These are phyloP conservation scores for Oeneis ivallda DNA, from an alignment of 2,888 invertebrate genomes.

Conservation along the genomic window DNA sequence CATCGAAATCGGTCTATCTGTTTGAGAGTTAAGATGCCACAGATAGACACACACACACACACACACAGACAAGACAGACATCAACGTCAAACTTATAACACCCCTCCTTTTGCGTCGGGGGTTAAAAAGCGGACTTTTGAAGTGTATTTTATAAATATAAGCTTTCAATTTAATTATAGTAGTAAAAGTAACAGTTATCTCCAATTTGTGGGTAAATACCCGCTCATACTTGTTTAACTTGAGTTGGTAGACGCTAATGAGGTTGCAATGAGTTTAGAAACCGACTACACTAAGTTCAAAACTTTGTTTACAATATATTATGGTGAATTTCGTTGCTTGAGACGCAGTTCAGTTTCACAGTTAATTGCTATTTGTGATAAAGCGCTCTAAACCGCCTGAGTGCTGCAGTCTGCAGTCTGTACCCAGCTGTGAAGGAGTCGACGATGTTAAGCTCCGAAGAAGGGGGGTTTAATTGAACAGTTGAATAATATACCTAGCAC, in stretches of 20 bases:
- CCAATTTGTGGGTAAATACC: too few relatives aligned
- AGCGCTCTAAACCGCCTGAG: slow-evolving; percentile 11
- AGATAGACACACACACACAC: too few relatives aligned
- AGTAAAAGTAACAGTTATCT: too few relatives aligned
- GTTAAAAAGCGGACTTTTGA: too few relatives aligned
- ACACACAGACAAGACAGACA: too few relatives aligned
- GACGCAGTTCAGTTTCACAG: slow-evolving; percentile 16
- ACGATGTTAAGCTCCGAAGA: slow-evolving; percentile 13
- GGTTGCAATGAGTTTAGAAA: slow-evolving; percentile 5
- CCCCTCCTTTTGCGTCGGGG: too few relatives aligned
- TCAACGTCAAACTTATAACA: too few relatives aligned
- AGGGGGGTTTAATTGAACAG: slow-evolving; percentile 6
- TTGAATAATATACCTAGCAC: slow-evolving; percentile 8
- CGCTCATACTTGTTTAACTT: background rate
- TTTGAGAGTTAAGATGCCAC: too few relatives aligned
- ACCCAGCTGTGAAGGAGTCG: slow-evolving; percentile 2
- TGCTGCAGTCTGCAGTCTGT: background rate
- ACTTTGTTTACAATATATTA: slow-evolving; percentile 21
- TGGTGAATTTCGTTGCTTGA: slow-evolving; percentile 14
- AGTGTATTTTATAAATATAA: too few relatives aligned
- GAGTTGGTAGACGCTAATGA: background rate
- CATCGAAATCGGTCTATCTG: too few relatives aligned
- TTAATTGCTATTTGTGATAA: slow-evolving; percentile 21
- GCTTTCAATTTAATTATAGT: too few relatives aligned
- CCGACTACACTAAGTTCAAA: slow-evolving; percentile 10